Evolutionary conservation across 2,113 vertebrate genomes (phyloP), one percentile per base, ranked within the genome.

Genomic region (Smithornis capensis): DNA sequence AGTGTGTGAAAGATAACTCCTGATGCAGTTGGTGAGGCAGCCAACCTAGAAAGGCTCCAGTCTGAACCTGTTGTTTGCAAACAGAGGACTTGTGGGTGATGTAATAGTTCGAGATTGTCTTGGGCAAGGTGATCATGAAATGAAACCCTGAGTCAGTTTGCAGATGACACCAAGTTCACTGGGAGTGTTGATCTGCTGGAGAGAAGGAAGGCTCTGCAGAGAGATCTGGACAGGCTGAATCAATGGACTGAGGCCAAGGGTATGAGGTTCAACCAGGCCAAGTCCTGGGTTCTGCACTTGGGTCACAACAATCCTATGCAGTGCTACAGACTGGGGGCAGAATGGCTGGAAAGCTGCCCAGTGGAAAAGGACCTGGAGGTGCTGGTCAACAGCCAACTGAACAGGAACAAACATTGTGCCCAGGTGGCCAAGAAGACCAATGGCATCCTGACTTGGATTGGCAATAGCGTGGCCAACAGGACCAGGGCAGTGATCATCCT

Each of bases 221-320:
- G 31, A 22, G 49, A 63, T 64, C 62, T 31, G 40, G 40, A 31
- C 40, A 33, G 18, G 12, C 31, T 37, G 63, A 49, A 69, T 33
- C 53, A 9, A 16, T 33, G 18, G 35, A 62, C 35, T 0, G 0
- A 44, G 35, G 16, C 40, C 0, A 14, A 6, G 19, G 24, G 22
- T 77, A 37, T 55, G 56, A 42, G 31, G 35, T 63, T 70, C n/a
- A 77, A 0, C 27, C 55, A 69, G 38, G 12, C 40, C 9, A 35
- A 19, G 4, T 37, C 5, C 25, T 22, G 19, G 22, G 29, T 83
- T 25, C 14, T 77, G 40, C 35, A 11, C 22, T 56, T 77, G 17
- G 27, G 25, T 63, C 25, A 40, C 28, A 42, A 19, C 38, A 56
- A 33, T 5, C 14, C 21, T 40, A 76, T 17, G 14, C 25, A 42